These are phyloP conservation scores for Pantherophis guttatus DNA, from an alignment of 2,113 vertebrate genomes.

Conservation along the genomic window DNA sequence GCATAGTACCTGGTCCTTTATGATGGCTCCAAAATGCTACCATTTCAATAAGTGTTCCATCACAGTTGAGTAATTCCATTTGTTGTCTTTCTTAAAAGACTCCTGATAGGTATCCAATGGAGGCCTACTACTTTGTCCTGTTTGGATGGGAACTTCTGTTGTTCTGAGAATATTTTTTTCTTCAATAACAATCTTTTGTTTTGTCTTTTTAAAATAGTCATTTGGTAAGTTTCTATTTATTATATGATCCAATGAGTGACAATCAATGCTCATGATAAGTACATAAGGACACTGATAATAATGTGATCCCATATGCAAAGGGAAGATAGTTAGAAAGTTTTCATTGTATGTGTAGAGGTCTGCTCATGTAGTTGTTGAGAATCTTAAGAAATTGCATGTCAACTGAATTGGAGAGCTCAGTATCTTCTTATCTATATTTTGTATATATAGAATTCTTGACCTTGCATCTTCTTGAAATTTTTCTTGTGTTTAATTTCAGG, in stretches of 20 bases:
- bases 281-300: neutral
- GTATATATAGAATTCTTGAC: neutral
- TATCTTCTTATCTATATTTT: neutral
- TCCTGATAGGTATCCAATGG: neutral
- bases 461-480: neutral
- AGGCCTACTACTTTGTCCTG: neutral
- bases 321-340: neutral
- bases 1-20: neutral
- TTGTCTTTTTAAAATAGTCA: neutral
- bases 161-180: neutral
- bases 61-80: neutral
- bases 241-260: neutral
- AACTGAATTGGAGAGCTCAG: neutral
- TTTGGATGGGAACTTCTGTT: neutral
- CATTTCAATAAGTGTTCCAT: neutral
- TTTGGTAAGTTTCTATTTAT: neutral
- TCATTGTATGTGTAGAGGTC: neutral
- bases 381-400: neutral
- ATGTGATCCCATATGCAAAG: neutral
- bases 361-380: neutral
- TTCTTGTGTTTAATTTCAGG: conserved; percentile 54
- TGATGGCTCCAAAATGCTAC: neutral
- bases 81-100: neutral
- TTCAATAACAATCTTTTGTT: neutral
- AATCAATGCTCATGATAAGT: neutral